A percentile compares a stretch with the other conserved stretches of the same genome.
These are phyloP conservation scores for Ligdia adustata DNA, from an alignment of 2,888 invertebrate species.

Conservation along the genomic window DNA sequence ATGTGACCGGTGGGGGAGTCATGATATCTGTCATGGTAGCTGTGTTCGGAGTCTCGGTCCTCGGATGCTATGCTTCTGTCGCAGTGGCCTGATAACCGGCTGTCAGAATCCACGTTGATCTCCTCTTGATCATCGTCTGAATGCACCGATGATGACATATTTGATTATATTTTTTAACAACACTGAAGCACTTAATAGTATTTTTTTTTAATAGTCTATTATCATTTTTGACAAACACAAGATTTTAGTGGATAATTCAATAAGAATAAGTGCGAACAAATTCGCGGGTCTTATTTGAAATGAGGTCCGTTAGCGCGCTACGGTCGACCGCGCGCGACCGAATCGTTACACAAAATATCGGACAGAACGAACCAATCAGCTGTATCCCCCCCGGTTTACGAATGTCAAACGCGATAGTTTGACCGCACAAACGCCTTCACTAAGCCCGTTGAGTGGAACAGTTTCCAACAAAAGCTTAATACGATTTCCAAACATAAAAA, in stretches of 20 bases:
- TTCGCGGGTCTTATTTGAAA: constrained; percentile 54
- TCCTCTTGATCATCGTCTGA: constrained; percentile 87
- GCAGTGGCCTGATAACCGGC: constrained; percentile 81
- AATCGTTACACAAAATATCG: constrained; percentile 72
- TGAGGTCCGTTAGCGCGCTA: constrained; percentile 56
- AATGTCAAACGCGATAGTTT: constrained; percentile 76
- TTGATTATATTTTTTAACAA: constrained; percentile 35
- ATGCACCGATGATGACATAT: constrained; percentile 81
- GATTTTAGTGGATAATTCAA: constrained; percentile 35
- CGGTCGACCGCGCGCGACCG: constrained; percentile 72
- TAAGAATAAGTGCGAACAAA: constrained; percentile 28
- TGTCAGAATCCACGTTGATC: constrained; percentile 88
- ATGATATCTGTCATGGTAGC: constrained; percentile 74
- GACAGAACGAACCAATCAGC: constrained; percentile 73
- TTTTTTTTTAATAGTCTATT: constrained; percentile 23
- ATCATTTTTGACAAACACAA: constrained; percentile 42
- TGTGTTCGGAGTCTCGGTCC: constrained; percentile 81
- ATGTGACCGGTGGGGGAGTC: constrained; percentile 80
- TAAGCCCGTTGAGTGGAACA: constrained; percentile 82
- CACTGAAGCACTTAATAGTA: no score
- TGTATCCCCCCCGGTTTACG: constrained; percentile 70
- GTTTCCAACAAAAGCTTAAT: constrained; percentile 84
- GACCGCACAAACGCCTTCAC: constrained; percentile 81
- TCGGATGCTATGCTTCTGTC: constrained; percentile 83
- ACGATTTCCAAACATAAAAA: constrained; percentile 84